Evolutionary conservation across 2,797 vertebrate genomes (phyloP), one percentile per base, ranked within the genome.

Genomic region (Pangasius macronema): DNA sequence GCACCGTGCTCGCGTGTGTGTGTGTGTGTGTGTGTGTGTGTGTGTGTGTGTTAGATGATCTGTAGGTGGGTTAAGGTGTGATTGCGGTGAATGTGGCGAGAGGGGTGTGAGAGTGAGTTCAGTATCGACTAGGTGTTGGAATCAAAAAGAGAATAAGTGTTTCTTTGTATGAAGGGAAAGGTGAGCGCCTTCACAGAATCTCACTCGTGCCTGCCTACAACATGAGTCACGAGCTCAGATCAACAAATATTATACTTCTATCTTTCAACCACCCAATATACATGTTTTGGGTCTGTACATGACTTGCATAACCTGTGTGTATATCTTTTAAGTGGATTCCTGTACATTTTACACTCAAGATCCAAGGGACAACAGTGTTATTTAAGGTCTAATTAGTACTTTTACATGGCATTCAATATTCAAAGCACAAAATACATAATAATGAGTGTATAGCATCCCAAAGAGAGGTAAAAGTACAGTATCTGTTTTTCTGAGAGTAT

Each of bases 31-130:
- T 72, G 73, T 57, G 11, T 36, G 3, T 36, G 53, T 72, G 83
- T 86, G 30, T 36, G 55, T 83, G 81, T 63, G n/a, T 36, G 82
- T 46, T 83, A 65, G 18, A 77, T 85, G 82, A 70, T 76, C 82
- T 82, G 84, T 89, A 76, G 88, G 86, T 81, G 82, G 80, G 36
- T 63, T 85, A 73, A 83, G 61, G 83, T 84, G 82, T 90, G 84
- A 87, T 84, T 87, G 36, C 0, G 33, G 5, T 77, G 67, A 90
- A 86, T 79, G 88, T 84, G 83, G 79, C 5, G 8, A 85, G 24
- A 61, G 46, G 61, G 75, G 75, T 84, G 86, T 87, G 59, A 49
- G 75, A 82, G 65, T 80, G 86, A 85, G 76, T 87, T 85, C 55
- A 73, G 79, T 53, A 42, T 53, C 30, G 33, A 57, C 59, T 42